Percentiles rank a stretch among this genome's conserved stretches.
Evolutionary conservation across 2,888 invertebrate species (phyloP).

Genomic region (Pristionchus exspectatus): DNA sequence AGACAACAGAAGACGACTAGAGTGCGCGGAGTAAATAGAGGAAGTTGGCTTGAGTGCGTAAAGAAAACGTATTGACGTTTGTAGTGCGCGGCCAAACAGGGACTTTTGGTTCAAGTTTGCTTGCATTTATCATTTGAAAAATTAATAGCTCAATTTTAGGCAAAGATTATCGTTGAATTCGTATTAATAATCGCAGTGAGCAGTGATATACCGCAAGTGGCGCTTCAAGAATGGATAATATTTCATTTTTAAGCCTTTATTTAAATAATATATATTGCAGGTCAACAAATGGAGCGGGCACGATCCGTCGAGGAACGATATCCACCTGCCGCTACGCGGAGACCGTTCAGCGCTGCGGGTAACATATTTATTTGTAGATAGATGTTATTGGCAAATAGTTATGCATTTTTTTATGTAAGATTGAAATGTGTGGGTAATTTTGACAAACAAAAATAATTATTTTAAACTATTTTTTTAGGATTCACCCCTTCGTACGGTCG

Average conservation of each 20-base stretch:
- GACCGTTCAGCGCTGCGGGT: conserved; percentile 29
- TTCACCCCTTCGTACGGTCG: background rate
- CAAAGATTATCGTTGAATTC: too few relatives aligned
- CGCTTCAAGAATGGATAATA: too few relatives aligned
- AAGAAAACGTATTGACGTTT: background rate
- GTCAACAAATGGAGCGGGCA: conserved; percentile 52
- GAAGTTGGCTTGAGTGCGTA: background rate
- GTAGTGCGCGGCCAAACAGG: too few relatives aligned
- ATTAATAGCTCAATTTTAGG: too few relatives aligned
- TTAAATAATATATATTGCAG: background rate
- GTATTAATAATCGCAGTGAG: too few relatives aligned
- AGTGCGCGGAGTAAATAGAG: background rate
- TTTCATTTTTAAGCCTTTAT: too few relatives aligned
- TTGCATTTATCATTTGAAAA: too few relatives aligned
- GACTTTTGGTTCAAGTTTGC: background rate
- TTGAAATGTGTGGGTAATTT: too few relatives aligned
- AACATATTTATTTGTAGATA: background rate
- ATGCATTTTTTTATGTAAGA: too few relatives aligned
- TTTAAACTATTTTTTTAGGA: background rate
- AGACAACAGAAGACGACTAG: too few relatives aligned
- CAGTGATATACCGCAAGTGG: too few relatives aligned
- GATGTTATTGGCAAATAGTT: too few relatives aligned
- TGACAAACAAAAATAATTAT: background rate
- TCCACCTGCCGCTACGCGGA: conserved; percentile 4
- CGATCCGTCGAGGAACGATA: conserved; percentile 54